A percentile compares a stretch with the other conserved stretches of the same genome.
These are phyloP conservation scores for Arizona elegans DNA, from an alignment of 2,113 vertebrate genomes.

Conservation along the genomic window DNA sequence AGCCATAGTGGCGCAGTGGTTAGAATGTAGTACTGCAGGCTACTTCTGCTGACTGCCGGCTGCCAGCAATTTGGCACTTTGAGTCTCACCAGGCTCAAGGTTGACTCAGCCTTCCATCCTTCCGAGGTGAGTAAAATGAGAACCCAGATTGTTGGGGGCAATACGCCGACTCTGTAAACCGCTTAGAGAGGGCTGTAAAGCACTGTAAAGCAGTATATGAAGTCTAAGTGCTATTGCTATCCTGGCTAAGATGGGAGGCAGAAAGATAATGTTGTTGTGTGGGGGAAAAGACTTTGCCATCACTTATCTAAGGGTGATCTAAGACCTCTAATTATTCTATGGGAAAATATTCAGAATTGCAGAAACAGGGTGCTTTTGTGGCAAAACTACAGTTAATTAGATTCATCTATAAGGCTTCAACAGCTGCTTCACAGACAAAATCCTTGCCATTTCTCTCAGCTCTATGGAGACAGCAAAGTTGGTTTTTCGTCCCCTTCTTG, in stretches of 20 bases:
- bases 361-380: slow-evolving; percentile 69
- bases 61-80: too few relatives aligned
- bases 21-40: too few relatives aligned
- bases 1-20: too few relatives aligned
- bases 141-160: too few relatives aligned
- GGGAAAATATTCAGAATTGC: slow-evolving; percentile 54
- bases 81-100: too few relatives aligned
- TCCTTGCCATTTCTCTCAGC: slow-evolving; percentile 54
- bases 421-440: slow-evolving; percentile 67
- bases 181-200: too few relatives aligned
- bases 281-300: neutral
- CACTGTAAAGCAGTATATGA: too few relatives aligned
- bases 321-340: slow-evolving; percentile 55
- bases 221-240: too few relatives aligned
- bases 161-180: too few relatives aligned
- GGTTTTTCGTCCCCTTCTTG: slow-evolving; percentile 19
- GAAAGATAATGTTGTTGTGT: slow-evolving; percentile 45
- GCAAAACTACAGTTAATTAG: slow-evolving; percentile 68
- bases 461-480: slow-evolving; percentile 45
- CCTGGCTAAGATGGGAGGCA: slow-evolving; percentile 44
- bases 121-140: too few relatives aligned
- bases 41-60: too few relatives aligned
- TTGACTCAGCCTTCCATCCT: too few relatives aligned
- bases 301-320: slow-evolving; percentile 11
- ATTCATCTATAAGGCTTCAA: slow-evolving; percentile 61